Evolutionary conservation across 2,888 invertebrate species (phyloP).

Genomic region (Diplolepis rosae): DNA sequence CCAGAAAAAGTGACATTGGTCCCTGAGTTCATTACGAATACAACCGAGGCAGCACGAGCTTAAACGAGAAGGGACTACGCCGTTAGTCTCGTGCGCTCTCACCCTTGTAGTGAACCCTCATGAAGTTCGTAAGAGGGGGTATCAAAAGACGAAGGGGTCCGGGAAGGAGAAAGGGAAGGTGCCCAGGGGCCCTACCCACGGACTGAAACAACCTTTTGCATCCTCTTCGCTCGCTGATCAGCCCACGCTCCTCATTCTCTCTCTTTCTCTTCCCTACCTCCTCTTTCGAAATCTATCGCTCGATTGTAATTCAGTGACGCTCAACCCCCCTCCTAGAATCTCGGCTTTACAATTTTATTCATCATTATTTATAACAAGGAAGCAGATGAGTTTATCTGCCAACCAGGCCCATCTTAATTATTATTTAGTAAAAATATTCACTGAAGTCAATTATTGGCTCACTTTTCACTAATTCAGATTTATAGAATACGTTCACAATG

Average conservation of each 20-base stretch:
- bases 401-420: no score
- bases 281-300: constrained; percentile 3
- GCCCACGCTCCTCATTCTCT: constrained; percentile 20
- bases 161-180: constrained; percentile 32
- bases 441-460: no score
- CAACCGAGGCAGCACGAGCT: constrained; percentile 11
- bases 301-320: constrained; percentile 17
- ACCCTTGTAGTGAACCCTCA: neutral
- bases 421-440: no score
- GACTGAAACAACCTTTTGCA: constrained; percentile 45
- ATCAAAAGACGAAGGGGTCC: constrained; percentile 15
- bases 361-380: no score
- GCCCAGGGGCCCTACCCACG: constrained; percentile 45
- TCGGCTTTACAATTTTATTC: neutral
- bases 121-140: constrained; percentile 1
- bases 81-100: constrained; percentile 5
- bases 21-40: constrained; percentile 14
- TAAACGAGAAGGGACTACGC: constrained; percentile 1
- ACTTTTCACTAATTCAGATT: no score
- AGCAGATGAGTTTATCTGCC: no score
- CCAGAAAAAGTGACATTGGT: neutral
- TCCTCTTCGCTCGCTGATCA: constrained; percentile 33
- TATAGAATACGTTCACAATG: no score
- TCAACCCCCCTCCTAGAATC: neutral
- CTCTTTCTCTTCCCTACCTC: constrained; percentile 19